Conservation (phyloP, 2,797 vertebrate species). For the Heterohyrax brucei region DNA sequence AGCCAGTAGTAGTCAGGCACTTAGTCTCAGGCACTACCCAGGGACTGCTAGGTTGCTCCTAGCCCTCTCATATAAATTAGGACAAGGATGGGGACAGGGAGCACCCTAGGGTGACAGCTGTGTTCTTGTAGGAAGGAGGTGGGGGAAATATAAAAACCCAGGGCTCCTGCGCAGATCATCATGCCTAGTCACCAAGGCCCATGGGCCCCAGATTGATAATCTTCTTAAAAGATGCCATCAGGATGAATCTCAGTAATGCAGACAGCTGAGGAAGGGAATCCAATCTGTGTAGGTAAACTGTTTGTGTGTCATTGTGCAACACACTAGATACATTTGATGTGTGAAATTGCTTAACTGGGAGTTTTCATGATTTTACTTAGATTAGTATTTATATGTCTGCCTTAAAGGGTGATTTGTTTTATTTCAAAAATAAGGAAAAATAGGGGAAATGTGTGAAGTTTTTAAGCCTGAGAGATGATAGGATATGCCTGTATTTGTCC, state of each 20-base stretch:
- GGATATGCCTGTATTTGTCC: conserved; percentile 30
- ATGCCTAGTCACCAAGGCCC: too few species aligned
- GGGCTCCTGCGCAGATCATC: background rate
- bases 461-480: conserved; percentile 56
- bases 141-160: background rate
- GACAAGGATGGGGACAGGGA: background rate
- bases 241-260: background rate
- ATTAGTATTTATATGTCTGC: conserved; percentile 55
- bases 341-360: conserved; percentile 54
- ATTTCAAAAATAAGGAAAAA: conserved; percentile 51
- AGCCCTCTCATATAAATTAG: background rate
- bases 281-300: background rate
- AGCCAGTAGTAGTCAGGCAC: background rate
- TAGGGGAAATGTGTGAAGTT: conserved; percentile 59
- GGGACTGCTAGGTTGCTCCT: background rate
- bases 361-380: conserved; percentile 65
- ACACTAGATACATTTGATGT: background rate
- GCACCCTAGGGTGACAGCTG: background rate
- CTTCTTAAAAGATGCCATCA: background rate
- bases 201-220: background rate
- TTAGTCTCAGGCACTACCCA: background rate
- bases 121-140: background rate
- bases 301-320: background rate
- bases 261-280: background rate
- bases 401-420: conserved; percentile 56